Base-by-base conservation (phyloP, 37 sponge, comb jelly and placozoan species). In the Chondrosia reniformis region DNA sequence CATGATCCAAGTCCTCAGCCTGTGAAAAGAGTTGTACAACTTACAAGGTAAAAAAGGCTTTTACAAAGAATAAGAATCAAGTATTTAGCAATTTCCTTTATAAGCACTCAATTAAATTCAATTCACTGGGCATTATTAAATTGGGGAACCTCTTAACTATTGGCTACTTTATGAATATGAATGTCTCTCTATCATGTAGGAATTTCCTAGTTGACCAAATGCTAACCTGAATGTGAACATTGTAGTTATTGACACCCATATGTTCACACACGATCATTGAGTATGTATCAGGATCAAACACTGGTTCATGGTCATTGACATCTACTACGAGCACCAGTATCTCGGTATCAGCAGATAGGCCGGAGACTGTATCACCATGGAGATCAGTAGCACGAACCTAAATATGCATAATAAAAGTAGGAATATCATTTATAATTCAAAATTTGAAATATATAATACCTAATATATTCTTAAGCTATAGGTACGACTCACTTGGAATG, bases 1-100 rank as follows among this genome's bases (percentile, higher is more conserved):
- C 72, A 24, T 69, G 72, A 39, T 69, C 72, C 12, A 44, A 44
- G 57, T 87, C 88, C 6, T 76, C 73, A 33, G 83, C 85, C 66
- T 87, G 79, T 22, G 76, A 45, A 21, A 82, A 76, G 24, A 76
- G 81, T 33, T 81, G 41, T 22, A 80, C 76, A 52, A 46, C 41
- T 40, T 85, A 79, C 8, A 75, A 75, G 15, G 86, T 85, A 37
- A 81, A 79, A 36, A 85, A 46, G 62, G 72, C 86, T 55, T 79
- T 79, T 75, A 61, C 45, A 69, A 81, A 80, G 52, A 84, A 49
- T n/a, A n/a, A n/a, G n/a, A n/a, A n/a, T n/a, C n/a, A n/a, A n/a
- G n/a, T n/a, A n/a, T n/a, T n/a, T n/a, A n/a, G n/a, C n/a, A n/a
- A n/a, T n/a, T n/a, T n/a, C n/a, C n/a, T n/a, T n/a, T n/a, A n/a